Conservation (phyloP, 2,797 vertebrate species). For the Sebastolobus altivelis region DNA sequence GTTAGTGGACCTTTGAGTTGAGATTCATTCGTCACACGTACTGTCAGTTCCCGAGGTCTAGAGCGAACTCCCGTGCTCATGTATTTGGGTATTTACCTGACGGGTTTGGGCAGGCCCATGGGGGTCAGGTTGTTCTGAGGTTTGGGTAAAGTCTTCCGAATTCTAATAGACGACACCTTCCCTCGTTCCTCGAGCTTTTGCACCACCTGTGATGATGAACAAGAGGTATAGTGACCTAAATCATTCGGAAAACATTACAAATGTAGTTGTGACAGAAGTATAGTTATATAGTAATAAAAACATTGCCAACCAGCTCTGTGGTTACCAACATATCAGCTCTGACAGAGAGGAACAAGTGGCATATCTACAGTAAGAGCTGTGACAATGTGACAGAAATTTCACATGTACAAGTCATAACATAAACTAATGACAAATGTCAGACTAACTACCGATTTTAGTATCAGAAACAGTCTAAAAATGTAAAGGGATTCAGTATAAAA, state of each 20-base stretch:
- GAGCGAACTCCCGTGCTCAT: not conserved
- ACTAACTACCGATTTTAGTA: not conserved
- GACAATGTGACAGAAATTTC: too few species aligned
- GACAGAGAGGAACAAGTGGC: too few species aligned
- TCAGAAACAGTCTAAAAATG: not conserved
- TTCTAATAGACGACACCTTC: constrained; percentile 92
- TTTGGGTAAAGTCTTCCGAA: constrained; percentile 88
- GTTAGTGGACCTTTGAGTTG: not conserved
- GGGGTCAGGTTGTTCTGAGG: constrained; percentile 91
- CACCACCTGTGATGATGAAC: constrained; percentile 67
- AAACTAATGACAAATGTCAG: not conserved
- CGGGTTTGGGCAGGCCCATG: constrained; percentile 91
- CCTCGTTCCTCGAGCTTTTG: constrained; percentile 78
- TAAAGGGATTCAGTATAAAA: not conserved
- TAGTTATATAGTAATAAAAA: not conserved
- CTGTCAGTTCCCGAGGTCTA: not conserved
- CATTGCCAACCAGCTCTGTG: too few species aligned
- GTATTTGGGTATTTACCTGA: constrained; percentile 81
- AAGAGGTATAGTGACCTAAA: not conserved
- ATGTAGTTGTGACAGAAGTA: not conserved
- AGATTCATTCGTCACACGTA: too few species aligned
- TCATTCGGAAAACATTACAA: too few species aligned
- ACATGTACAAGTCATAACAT: too few species aligned
- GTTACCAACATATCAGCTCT: too few species aligned
- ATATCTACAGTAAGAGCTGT: too few species aligned